Conservation (phyloP, 1,140 invertebrate species). For the Meloidogyne chitwoodi region DNA sequence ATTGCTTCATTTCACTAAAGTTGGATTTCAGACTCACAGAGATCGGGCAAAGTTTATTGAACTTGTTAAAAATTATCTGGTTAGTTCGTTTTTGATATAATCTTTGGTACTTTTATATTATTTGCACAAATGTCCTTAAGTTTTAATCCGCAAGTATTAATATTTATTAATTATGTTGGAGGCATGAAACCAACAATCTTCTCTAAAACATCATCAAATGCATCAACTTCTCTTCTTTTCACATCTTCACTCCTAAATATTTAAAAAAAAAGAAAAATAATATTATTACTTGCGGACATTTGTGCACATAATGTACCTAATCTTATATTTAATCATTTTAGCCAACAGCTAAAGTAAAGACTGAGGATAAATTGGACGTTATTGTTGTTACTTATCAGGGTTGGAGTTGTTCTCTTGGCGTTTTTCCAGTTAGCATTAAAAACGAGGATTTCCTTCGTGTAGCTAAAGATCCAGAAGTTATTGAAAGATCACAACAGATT, state of each 20-base stretch:
- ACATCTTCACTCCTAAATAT: no score
- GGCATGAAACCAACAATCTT: no score
- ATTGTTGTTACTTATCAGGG: constrained; percentile 56
- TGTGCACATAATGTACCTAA: no score
- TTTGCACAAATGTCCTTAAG: no score
- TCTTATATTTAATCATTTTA: not conserved
- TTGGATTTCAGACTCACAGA: constrained; percentile 59
- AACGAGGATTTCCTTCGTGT: constrained; percentile 58
- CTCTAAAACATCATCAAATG: no score
- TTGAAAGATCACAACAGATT: constrained; percentile 48
- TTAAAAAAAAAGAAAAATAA: no score
- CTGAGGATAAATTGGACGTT: constrained; percentile 54
- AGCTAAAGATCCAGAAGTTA: constrained; percentile 42
- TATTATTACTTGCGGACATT: no score
- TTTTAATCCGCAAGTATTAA: no score
- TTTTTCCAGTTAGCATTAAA: constrained; percentile 58
- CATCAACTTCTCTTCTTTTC: no score
- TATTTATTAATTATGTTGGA: no score
- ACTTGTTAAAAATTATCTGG: constrained; percentile 45
- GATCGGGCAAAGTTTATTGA: constrained; percentile 55
- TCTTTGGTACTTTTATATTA: no score
- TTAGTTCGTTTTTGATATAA: not conserved
- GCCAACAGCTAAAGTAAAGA: constrained; percentile 41
- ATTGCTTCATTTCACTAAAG: constrained; percentile 56
- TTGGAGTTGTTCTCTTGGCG: constrained; percentile 57